These are phyloP conservation scores for Abramis brama DNA, from an alignment of 2,113 vertebrate species.

Conservation along the genomic window DNA sequence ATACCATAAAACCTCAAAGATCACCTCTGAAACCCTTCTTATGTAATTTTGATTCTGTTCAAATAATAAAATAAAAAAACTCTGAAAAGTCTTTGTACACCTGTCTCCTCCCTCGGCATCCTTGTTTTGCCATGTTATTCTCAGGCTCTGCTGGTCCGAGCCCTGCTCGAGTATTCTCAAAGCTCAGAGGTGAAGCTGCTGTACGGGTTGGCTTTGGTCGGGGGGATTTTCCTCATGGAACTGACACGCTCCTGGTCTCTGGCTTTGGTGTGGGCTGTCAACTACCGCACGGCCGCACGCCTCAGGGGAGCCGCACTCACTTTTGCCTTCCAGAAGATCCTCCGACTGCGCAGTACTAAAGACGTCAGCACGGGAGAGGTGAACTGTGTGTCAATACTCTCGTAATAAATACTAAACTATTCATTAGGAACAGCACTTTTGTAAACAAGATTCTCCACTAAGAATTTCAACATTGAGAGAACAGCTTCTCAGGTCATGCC, in stretches of 20 bases:
- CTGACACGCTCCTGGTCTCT: slow-evolving; percentile 80
- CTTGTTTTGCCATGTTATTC: neutral
- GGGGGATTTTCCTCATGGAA: slow-evolving; percentile 77
- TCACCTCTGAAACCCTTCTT: slow-evolving; percentile 7
- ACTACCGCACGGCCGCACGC: slow-evolving; percentile 81
- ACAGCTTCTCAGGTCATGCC: neutral
- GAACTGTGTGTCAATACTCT: slow-evolving; percentile 31
- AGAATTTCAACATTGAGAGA: neutral
- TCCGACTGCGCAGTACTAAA: slow-evolving; percentile 78
- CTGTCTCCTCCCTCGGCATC: slow-evolving; percentile 1
- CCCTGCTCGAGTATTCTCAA: slow-evolving; percentile 80
- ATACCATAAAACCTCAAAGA: neutral
- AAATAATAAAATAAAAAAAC: neutral
- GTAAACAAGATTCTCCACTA: neutral
- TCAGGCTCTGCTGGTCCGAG: slow-evolving; percentile 77
- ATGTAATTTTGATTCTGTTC: neutral
- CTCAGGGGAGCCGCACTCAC: slow-evolving; percentile 79
- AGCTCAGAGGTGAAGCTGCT: slow-evolving; percentile 61
- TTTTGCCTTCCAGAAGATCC: slow-evolving; percentile 80
- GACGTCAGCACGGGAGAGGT: slow-evolving; percentile 80
- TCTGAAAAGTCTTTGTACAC: neutral
- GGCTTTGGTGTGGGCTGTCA: slow-evolving; percentile 80
- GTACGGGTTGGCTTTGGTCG: slow-evolving; percentile 76
- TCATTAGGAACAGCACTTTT: neutral
- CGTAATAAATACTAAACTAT: slow-evolving; percentile 7